phyloP scores from a whole-genome alignment of 1,140 invertebrate species.

The Brachionus manjavacas region DNA sequence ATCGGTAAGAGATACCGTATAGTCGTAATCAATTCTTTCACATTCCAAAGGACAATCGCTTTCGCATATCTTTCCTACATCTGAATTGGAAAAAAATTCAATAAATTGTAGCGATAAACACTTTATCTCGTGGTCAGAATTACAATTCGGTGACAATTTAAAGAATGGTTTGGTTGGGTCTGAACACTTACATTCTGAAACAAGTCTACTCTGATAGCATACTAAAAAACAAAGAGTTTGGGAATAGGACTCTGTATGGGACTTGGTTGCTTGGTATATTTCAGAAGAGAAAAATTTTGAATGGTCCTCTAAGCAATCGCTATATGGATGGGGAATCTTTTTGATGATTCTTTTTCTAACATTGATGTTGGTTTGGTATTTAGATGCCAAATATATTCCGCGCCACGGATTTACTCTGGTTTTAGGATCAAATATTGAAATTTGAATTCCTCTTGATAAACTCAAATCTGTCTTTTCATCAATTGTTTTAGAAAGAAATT shows the following conservation, averaged over 20 bases:
- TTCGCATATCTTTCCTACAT: neutral
- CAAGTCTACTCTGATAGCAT: neutral
- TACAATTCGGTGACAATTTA: neutral
- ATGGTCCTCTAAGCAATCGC: neutral
- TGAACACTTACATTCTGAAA: neutral
- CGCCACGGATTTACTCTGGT: neutral
- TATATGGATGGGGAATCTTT: neutral
- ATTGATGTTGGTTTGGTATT: neutral
- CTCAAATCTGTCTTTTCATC: neutral
- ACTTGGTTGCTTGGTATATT: neutral
- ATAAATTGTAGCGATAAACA: neutral
- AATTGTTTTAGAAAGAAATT: neutral
- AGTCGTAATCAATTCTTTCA: neutral
- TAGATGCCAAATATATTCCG: neutral
- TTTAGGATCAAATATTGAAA: neutral
- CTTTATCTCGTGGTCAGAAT: neutral
- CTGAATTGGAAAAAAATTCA: neutral
- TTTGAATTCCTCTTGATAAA: neutral
- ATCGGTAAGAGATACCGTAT: neutral
- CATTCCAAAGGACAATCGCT: slow-evolving; percentile 12
- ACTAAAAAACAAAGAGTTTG: neutral
- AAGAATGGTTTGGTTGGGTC: neutral
- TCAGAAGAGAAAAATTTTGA: neutral
- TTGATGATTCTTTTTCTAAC: neutral
- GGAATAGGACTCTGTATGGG: neutral